Conservation (phyloP, 2,113 vertebrate species). For the Pavo muticus region DNA sequence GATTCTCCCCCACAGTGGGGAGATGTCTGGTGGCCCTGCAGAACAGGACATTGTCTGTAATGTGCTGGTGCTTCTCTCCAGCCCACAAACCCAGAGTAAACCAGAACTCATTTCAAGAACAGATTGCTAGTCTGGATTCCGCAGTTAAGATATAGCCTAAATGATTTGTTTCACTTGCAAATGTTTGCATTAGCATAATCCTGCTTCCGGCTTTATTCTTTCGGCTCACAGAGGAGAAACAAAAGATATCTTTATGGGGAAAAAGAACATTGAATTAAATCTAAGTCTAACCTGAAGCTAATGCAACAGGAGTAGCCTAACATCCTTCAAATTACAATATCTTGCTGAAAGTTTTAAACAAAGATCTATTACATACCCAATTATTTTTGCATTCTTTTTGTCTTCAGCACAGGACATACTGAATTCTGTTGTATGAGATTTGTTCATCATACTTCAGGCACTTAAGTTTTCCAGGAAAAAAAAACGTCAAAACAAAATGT, state of each 20-base stretch:
- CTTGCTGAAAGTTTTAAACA: not conserved
- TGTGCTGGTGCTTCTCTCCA: rapidly evolving
- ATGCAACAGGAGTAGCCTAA: not conserved
- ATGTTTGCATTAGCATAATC: not conserved
- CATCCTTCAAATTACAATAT: not conserved
- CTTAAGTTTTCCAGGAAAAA: not conserved
- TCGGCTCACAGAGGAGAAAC: not conserved
- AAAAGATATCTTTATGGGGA: not conserved
- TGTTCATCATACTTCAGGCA: not conserved
- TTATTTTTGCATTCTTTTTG: not conserved
- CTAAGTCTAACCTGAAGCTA: not conserved
- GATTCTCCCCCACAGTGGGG: too few species aligned
- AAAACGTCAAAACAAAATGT: not conserved
- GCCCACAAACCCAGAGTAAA: not conserved
- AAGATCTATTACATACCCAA: not conserved
- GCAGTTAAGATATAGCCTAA: not conserved
- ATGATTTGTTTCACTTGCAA: not conserved
- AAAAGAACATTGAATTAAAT: not conserved
- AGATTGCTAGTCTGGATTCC: not conserved
- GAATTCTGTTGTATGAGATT: not conserved
- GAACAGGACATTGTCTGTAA: not conserved
- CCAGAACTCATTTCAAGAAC: not conserved
- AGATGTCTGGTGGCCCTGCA: not conserved
- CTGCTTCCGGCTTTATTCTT: conserved; percentile 9
- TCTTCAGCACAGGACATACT: not conserved